Conservation (phyloP, 2,113 vertebrate species). For the Lophochroa leadbeateri region DNA sequence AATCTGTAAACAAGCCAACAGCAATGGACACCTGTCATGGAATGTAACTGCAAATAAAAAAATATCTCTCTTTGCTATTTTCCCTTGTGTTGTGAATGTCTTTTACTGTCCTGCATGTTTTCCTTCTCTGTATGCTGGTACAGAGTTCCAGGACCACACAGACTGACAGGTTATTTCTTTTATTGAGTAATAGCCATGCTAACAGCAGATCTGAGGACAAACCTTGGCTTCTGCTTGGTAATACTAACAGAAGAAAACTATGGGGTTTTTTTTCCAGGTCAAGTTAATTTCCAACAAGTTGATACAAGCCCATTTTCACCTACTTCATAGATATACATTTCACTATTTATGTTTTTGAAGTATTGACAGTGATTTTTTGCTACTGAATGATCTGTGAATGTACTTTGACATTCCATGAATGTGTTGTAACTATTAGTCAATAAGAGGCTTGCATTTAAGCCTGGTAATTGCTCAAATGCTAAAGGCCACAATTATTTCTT, state of each 20-base stretch:
- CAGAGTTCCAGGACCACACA: not conserved
- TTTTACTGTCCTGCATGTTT: not conserved
- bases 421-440: not conserved
- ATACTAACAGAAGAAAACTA: not conserved
- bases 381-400: not conserved
- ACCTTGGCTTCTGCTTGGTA: not conserved
- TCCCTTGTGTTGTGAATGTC: not conserved
- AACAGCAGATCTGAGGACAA: not conserved
- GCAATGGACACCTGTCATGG: accelerated
- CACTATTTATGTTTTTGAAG: not conserved
- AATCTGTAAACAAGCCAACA: not conserved
- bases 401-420: not conserved
- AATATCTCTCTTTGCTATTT: not conserved
- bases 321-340: not conserved
- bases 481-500: constrained; percentile 6
- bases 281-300: not conserved
- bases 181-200: not conserved
- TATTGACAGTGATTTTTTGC: not conserved
- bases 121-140: not conserved
- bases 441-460: not conserved
- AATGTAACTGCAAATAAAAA: not conserved
- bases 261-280: not conserved
- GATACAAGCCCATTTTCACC: not conserved
- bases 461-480: not conserved
- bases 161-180: not conserved